These are phyloP conservation scores for Anthrax anthrax DNA, from an alignment of 2,888 invertebrate genomes.

Conservation along the genomic window DNA sequence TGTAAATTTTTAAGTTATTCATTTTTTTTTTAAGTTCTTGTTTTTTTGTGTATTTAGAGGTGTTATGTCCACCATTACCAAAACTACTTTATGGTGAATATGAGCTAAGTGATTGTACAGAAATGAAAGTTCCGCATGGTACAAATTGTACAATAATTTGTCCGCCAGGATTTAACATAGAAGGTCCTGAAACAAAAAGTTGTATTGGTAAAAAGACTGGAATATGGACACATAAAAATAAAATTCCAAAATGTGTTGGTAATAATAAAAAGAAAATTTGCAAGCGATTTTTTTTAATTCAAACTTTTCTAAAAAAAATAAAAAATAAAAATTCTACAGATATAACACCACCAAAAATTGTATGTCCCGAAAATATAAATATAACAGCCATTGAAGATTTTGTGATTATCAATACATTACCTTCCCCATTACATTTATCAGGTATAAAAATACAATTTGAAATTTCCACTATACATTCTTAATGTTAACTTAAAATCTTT, in stretches of 20 bases:
- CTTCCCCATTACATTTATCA: background rate
- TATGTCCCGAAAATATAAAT: conserved; percentile 38
- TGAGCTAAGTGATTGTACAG: conserved; percentile 39
- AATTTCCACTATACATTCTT: too few species aligned
- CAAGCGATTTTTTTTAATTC: too few species aligned
- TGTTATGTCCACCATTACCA: conserved; percentile 37
- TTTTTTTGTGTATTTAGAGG: conserved; percentile 21
- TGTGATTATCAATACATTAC: conserved; percentile 8
- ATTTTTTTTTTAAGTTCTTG: background rate
- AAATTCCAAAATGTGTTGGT: conserved; percentile 36
- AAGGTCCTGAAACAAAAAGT: conserved; percentile 38
- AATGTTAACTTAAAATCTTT: too few species aligned
- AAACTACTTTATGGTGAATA: conserved; percentile 39
- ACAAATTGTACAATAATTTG: conserved; percentile 44
- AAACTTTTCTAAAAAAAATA: too few species aligned
- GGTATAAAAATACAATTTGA: conserved; percentile 1
- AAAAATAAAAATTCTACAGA: conserved; percentile 30
- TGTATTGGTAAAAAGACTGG: conserved; percentile 41
- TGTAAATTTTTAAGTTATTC: background rate
- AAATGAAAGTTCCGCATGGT: conserved; percentile 41
- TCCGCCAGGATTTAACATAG: conserved; percentile 41
- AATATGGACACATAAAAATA: conserved; percentile 38
- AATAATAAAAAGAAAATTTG: conserved; percentile 10
- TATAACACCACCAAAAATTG: conserved; percentile 40
- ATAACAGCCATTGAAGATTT: conserved; percentile 5